Percentiles rank a stretch among this genome's conserved stretches.
phyloP scores from a whole-genome alignment of 1,140 invertebrate genomes.

The Drosophila elegans region DNA sequence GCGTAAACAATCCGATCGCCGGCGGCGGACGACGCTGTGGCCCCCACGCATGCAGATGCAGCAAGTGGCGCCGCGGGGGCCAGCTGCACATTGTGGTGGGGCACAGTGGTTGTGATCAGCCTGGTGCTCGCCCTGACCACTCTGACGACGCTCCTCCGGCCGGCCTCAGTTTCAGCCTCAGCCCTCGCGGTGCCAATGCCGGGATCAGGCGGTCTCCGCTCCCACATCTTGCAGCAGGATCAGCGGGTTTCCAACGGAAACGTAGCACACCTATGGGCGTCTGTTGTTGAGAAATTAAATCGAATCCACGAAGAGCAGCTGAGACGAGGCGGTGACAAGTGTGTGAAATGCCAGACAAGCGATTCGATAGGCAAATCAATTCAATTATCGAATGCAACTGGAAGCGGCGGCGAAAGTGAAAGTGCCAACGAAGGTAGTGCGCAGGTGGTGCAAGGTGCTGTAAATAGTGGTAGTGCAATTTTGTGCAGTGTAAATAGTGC shows the following conservation, averaged over 20 bases:
- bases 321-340: constrained; percentile 16
- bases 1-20: constrained; percentile 71
- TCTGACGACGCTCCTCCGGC: constrained; percentile 31
- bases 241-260: constrained; percentile 20
- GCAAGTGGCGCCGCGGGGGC: constrained; percentile 84
- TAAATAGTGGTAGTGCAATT: constrained; percentile 62
- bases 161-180: constrained; percentile 54
- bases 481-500: constrained; percentile 82
- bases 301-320: constrained; percentile 5
- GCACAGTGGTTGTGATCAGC: constrained; percentile 60
- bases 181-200: constrained; percentile 84
- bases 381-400: constrained; percentile 53
- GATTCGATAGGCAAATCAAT: constrained; percentile 3
- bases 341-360: constrained; percentile 61
- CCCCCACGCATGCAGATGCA: constrained; percentile 83
- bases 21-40: constrained; percentile 82
- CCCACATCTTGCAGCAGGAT: constrained; percentile 33
- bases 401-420: constrained; percentile 50
- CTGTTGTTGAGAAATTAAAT: constrained; percentile 12
- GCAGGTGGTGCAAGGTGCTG: constrained; percentile 21
- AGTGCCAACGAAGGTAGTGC: constrained; percentile 6
- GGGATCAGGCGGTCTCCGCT: constrained; percentile 24
- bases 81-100: constrained; percentile 70
- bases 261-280: constrained; percentile 61
- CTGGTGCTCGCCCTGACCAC: background rate